Evolutionary conservation across 2,888 invertebrate species (phyloP), one percentile per base, ranked within the genome.

Genomic region (Tipula helvola): DNA sequence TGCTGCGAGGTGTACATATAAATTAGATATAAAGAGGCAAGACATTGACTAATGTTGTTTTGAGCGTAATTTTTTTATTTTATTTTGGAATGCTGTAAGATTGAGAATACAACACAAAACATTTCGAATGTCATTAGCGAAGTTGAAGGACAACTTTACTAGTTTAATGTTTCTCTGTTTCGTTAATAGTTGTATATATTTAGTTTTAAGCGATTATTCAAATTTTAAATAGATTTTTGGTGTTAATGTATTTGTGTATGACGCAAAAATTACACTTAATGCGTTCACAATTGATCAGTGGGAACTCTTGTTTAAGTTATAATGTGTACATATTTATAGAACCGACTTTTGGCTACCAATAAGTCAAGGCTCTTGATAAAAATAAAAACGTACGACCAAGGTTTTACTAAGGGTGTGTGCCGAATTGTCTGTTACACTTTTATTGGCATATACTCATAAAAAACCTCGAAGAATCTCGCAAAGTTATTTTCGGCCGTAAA

Each of bases 111-210:
- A 71, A 71, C 10, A 71, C 71, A 71, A 28, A 71, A 71, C 71
- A 71, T 71, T 71, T 71, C 71, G 71, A 71, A 71, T 71, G 71
- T 71, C 71, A 71, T 71, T 71, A 71, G 28, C 28, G 71, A 71
- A 71, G 71, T 71, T 71, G 71, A 71, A 71, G 71, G 71, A 71
- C 71, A 71, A 71, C n/a, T 71, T 71, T 71, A 71, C 71, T 71
- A 71, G 71, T 71, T 57, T 57, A 57, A 57, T 57, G 52, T 57
- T 28, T 71, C 4, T 18, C 71, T 71, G 71, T 71, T 71, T 52
- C 16, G 52, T 52, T 71, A 71, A 28, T 71, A 71, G 71, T 71
- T 71, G 71, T 71, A 57, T 44, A 44, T 57, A 52, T 52, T 16
- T n/a, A 16, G 16, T 57, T 57, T 57, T 57, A 12, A 57, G 52